Conservation (phyloP, 2,888 invertebrate species). For the Coelinius sp. region DNA sequence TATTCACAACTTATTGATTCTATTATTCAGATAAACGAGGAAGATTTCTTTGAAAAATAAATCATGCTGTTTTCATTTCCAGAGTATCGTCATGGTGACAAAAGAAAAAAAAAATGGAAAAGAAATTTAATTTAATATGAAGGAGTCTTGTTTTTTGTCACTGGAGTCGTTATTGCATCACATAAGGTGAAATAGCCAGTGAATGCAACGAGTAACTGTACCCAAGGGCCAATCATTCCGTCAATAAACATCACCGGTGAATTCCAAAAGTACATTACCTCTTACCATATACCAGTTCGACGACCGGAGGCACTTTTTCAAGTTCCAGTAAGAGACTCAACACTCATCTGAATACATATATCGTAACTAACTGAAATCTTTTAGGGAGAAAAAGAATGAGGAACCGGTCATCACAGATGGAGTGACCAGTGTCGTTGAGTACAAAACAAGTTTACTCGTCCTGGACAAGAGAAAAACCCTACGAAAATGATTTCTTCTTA, state of each 20-base stretch:
- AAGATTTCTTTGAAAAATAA: not conserved
- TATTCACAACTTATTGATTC: not conserved
- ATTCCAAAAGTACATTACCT: conserved; percentile 5
- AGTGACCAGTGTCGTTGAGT: conserved; percentile 7
- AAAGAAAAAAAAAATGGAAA: not conserved
- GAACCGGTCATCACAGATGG: not conserved
- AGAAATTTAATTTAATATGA: not conserved
- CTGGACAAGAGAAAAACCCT: too few species aligned
- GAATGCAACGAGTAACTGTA: conserved; percentile 17
- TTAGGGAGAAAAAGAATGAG: not conserved
- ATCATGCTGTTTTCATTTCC: not conserved
- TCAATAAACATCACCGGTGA: conserved; percentile 14
- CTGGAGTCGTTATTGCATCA: conserved; percentile 11
- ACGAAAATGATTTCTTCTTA: not conserved
- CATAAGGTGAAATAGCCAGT: not conserved
- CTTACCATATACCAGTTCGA: conserved; percentile 5
- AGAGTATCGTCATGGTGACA: not conserved
- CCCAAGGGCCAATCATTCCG: conserved; percentile 9
- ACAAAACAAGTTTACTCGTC: not conserved
- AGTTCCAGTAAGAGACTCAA: not conserved
- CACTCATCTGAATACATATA: conserved; percentile 20
- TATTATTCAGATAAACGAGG: not conserved
- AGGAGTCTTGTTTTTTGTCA: not conserved
- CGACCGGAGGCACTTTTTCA: conserved; percentile 19
- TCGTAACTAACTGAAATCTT: not conserved